Evolutionary conservation across 2,797 vertebrate genomes (phyloP).

Genomic region (Ambastaia sidthimunki): DNA sequence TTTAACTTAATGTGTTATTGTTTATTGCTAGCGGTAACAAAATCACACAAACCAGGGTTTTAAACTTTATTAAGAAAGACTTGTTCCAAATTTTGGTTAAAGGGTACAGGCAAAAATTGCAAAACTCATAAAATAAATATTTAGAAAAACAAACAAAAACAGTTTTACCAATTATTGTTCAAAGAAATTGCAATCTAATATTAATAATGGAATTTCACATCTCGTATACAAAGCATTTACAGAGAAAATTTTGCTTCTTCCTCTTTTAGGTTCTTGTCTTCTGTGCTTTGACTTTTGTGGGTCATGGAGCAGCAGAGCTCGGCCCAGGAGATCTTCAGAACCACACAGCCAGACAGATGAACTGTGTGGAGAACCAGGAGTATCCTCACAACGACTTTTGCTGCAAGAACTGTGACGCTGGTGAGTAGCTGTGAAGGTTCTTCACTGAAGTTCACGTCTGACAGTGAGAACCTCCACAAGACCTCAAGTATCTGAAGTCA

Average conservation of each 20-base stretch:
- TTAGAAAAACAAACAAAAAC: no score
- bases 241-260: background rate
- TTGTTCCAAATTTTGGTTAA: no score
- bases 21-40: background rate
- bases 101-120: background rate
- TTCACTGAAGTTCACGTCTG: background rate
- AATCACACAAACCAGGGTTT: background rate
- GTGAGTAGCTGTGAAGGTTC: slow-evolving; percentile 65
- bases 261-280: slow-evolving; percentile 35
- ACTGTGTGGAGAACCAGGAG: slow-evolving; percentile 76
- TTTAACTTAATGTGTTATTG: background rate
- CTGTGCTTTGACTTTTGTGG: slow-evolving; percentile 1
- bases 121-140: background rate
- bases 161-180: no score
- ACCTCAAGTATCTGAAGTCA: background rate
- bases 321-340: slow-evolving; percentile 35
- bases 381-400: slow-evolving; percentile 74
- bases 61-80: background rate
- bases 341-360: slow-evolving; percentile 55
- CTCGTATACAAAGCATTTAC: no score
- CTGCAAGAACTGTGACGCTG: slow-evolving; percentile 80
- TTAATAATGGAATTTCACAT: no score
- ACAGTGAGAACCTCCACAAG: slow-evolving; percentile 16
- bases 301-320: slow-evolving; percentile 29
- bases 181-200: no score